phyloP scores from a whole-genome alignment of 2,113 vertebrate genomes.

The Stictonetta naevosa region DNA sequence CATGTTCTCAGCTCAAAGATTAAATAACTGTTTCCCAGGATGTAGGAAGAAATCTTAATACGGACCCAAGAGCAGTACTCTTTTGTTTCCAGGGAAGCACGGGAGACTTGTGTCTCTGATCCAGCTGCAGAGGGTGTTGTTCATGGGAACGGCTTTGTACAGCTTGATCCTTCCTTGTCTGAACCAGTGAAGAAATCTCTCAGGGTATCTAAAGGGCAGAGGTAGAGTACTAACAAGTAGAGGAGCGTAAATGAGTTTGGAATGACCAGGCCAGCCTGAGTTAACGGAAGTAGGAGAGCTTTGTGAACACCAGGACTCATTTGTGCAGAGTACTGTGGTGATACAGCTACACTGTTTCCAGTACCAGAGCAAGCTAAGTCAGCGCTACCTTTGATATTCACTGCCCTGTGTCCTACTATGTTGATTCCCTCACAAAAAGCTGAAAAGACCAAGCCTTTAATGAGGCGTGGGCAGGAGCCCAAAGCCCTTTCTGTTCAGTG shows the following conservation, averaged over 20 bases:
- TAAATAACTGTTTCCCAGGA: neutral
- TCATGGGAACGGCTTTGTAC: neutral
- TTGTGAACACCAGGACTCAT: neutral
- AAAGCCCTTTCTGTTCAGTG: accelerated
- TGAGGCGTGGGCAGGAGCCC: neutral
- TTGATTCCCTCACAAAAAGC: neutral
- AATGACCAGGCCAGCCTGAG: neutral
- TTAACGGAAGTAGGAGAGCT: neutral
- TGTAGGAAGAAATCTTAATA: neutral
- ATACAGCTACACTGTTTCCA: neutral
- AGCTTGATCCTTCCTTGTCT: neutral
- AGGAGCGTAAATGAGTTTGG: neutral
- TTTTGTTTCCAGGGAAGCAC: neutral
- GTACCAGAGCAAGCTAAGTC: neutral
- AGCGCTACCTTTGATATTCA: neutral
- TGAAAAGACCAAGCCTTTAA: neutral
- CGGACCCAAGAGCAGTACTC: neutral
- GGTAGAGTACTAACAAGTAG: neutral
- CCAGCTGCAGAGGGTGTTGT: neutral
- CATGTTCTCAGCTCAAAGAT: neutral
- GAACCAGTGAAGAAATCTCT: neutral
- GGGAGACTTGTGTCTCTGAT: neutral
- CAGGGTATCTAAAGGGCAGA: neutral
- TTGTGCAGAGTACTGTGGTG: neutral
- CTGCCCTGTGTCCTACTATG: neutral